phyloP scores from a whole-genome alignment of 2,113 vertebrate genomes.

The Rhagologus leucostigma region DNA sequence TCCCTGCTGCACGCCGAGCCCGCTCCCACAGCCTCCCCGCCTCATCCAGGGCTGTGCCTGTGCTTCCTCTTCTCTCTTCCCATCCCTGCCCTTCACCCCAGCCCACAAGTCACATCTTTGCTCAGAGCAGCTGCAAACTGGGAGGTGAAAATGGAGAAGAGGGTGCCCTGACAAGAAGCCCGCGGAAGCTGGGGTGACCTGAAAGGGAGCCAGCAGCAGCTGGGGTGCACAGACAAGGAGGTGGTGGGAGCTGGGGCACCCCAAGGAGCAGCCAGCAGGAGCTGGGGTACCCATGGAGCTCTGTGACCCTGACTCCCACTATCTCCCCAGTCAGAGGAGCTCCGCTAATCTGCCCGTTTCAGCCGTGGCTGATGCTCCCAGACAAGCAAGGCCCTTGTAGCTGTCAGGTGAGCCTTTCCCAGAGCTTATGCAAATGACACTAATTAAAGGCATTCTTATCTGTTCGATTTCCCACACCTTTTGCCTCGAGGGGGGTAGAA shows the following conservation, averaged over 20 bases:
- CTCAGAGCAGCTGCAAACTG: not conserved
- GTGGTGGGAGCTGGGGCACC: not conserved
- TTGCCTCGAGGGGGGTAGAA: conserved; percentile 50
- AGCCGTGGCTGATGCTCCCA: not conserved
- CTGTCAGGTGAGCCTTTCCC: conserved; percentile 60
- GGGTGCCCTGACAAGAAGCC: not conserved
- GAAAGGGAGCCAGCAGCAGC: not conserved
- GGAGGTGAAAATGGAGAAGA: not conserved
- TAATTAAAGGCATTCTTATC: conserved; percentile 64
- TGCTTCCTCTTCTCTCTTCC: not conserved
- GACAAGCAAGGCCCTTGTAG: conserved; percentile 12
- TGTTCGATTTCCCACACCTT: conserved; percentile 65
- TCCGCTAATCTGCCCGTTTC: not conserved
- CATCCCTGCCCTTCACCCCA: not conserved
- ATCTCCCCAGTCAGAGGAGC: not conserved
- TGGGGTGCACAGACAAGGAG: not conserved
- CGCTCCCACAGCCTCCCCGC: fast-evolving
- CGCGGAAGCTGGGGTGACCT: not conserved
- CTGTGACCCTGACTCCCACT: not conserved
- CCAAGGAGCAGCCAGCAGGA: not conserved
- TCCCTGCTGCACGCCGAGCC: not conserved
- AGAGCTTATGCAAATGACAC: conserved; percentile 59
- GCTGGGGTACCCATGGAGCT: not conserved
- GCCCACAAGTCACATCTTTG: not conserved
- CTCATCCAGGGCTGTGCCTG: not conserved